Base-by-base conservation (phyloP, 2,888 invertebrate species). In the Meteorus colon region DNA sequence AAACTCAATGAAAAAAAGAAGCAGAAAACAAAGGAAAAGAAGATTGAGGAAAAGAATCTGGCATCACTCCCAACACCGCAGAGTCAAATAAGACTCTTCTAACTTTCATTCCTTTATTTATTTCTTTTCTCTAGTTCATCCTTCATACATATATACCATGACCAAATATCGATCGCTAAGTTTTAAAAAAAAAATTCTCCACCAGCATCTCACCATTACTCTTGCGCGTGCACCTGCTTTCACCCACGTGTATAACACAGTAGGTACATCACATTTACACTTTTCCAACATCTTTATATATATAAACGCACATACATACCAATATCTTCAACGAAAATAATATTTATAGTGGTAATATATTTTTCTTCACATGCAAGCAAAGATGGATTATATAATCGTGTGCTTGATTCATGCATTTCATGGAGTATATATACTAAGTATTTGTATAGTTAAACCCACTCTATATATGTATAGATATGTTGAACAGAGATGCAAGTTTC, bases 11-110 rank as follows among this genome's bases (percentile, higher is more conserved):
- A 5, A 34, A 37, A 60, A 19, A 31, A 51, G 2, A 14, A 12
- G 60, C 16, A 12, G 37, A 5, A 62, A 45, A 29, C 4, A 63
- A 37, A n/a, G 6, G 3, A 10, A 10, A 24, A 16, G 66, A 71
- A 55, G 66, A 71, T 41, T 8, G 41, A 2, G 55, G 37, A 59
- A 29, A 59, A 74, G 45, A 75, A 34, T 16, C 41, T 65, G 70
- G 70, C 65, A 75, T 65, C 63, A 51, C 29, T 75, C 34, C 63
- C 45, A 68, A 48, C 2, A 16, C 16, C 48, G n/a, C 65, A 31
- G 24, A 67, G 63, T 59, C 59, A 67, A 74, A 67, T 55, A 67
- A 45, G 24, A 59, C 48, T 41, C 16, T 24, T 37, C 16, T 68
- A 68, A 68, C 29, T 51, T 48, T 16, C 8, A 41, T 41, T 41